Evolutionary conservation across 2,888 invertebrate genomes (phyloP), one percentile per base, ranked within the genome.

Genomic region (Hedya salicella): DNA sequence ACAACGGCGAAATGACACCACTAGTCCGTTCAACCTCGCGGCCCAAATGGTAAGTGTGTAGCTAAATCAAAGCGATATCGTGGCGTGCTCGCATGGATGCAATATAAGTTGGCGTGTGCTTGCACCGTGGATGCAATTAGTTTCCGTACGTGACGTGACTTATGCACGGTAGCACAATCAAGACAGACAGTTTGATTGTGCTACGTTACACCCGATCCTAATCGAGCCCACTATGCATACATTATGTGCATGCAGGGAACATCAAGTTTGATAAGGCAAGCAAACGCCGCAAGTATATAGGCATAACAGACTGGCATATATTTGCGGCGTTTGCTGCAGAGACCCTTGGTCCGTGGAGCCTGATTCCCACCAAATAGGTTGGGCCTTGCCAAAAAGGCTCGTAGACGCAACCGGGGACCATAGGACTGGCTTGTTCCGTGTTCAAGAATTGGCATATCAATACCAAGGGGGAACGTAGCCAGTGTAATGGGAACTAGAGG

Each of bases 1-100:
- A 97, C 82, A 95, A 97, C 72, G 95, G 95, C 32, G 97, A 97
- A 0, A 96, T 99, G 95, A 98, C 98, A 2, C 99, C 99, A 0
- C 88, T 99, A 53, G 98, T 99, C 0, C 97, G 97, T 79, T 98
- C 98, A 14, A 96, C 97, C 1, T 97, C 96, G 73, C 93, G 98
- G 59, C 96, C 96, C 17, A 97, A 97, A 89, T 99, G 99, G 99
- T 98, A 93, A 89, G 93, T 68, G 21, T 52, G 21, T 36, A 30
- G 2, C 13, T 49, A 63, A 48, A n/a, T 9, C 14, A 44, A 16
- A 17, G 9, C 32, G 9, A 16, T 25, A 30, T 30, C 17, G 49
- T 49, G 49, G 14, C 44, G 44, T 44, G 44, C 11, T 32, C 32
- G 40, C 19, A 54, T n/a, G 16, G 25, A 11, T 21, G 36, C 42